Evolutionary conservation across 2,797 vertebrate genomes (phyloP), one percentile per base, ranked within the genome.

Genomic region (Manis javanica): DNA sequence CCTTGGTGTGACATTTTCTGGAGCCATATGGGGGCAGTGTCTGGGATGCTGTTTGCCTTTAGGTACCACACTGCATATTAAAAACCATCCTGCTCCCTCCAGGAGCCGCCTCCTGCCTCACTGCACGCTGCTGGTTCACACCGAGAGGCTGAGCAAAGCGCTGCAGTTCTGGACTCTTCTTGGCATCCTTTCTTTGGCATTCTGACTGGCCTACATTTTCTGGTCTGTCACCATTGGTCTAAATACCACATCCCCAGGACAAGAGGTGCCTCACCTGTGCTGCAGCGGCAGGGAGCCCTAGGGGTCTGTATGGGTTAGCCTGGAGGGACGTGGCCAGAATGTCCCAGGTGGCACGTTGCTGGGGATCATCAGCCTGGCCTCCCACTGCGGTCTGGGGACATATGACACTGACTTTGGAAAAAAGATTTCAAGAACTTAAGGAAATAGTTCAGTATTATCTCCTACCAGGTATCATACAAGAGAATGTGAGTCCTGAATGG

Each of bases 31-130:
- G 96, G 96, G 59, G 61, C 79, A n/a, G 87, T 0, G 12, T 93
- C 88, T 83, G 92, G 79, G 86, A 51, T 2, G 8, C 74, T 87
- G 86, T 93, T 94, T 81, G 31, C 79, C 53, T 77, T 83, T 84
- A 0, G 3, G 51, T 23, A 29, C 66, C 66, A 90, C 59, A 79
- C 78, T 37, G 34, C 49, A 42, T 77, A 31, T 96, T 71, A 71
- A 24, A 94, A 92, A 77, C 55, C 72, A 37, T 39, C 31, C 81
- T 19, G 15, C 66, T 64, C 12, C 46, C 66, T 78, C 64, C 18
- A 2, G 64, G 78, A 75, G 57, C 86, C 1, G 0, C 7, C 51
- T 83, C 53, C 31, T 0, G 2, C 75, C 87, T 84, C n/a, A 7
- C 29, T 13, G 23, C 14, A 4, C 71, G 69, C 34, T 31, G 26